phyloP scores from a whole-genome alignment of 2,797 vertebrate genomes.

The Manis javanica region DNA sequence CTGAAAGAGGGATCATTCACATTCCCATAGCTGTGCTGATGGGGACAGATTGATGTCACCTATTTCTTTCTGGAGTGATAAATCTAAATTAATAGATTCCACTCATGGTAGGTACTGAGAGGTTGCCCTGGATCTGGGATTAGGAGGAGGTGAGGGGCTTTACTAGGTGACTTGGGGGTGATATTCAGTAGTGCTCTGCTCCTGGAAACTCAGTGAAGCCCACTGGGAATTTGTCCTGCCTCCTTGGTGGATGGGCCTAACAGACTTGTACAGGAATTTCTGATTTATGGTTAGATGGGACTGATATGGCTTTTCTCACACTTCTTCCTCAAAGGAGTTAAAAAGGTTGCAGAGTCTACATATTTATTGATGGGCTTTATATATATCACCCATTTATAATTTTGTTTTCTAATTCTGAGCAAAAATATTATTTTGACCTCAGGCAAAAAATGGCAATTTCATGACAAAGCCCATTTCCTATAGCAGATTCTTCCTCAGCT shows the following conservation, averaged over 20 bases:
- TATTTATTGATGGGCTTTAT: neutral
- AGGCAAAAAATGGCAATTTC: neutral
- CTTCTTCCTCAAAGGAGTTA: constrained; percentile 17
- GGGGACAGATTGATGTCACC: neutral
- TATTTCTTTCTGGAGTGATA: neutral
- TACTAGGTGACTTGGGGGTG: neutral
- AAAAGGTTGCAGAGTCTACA: neutral
- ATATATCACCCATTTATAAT: neutral
- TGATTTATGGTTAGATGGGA: neutral
- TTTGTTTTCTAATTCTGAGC: neutral
- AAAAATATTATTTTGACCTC: constrained; percentile 24
- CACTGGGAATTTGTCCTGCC: neutral
- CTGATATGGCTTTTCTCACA: neutral
- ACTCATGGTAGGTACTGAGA: neutral
- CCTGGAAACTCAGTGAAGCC: neutral
- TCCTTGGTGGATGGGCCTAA: neutral
- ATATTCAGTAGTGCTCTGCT: neutral
- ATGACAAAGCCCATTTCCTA: neutral
- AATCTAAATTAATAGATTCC: neutral
- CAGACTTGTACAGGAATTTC: neutral
- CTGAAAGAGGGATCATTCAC: neutral
- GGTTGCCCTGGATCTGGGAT: neutral
- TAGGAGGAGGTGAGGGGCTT: neutral
- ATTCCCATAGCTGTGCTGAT: neutral
- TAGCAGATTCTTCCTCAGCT: constrained; percentile 1